Evolutionary conservation across 2,797 vertebrate genomes (phyloP).

Genomic region (Tarsius wallacei): DNA sequence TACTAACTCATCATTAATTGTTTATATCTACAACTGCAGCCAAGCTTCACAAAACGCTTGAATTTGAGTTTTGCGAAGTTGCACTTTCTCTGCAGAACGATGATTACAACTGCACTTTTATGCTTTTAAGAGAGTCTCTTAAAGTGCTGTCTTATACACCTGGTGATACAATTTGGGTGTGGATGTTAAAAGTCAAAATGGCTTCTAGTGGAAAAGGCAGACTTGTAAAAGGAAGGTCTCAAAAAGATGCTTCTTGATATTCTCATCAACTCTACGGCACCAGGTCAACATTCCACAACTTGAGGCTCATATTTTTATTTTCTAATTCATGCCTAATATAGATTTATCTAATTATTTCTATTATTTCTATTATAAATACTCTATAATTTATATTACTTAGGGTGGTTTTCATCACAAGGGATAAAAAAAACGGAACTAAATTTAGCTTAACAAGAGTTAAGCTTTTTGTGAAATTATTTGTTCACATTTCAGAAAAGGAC

Average conservation of each 20-base stretch:
- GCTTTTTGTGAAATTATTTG: not conserved
- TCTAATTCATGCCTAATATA: not conserved
- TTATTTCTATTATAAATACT: too few relatives aligned
- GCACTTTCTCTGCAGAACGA: slow-evolving; percentile 32
- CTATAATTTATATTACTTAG: not conserved
- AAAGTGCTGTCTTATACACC: not conserved
- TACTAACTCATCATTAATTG: not conserved
- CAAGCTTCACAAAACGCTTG: not conserved
- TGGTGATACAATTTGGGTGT: not conserved
- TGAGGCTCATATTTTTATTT: not conserved
- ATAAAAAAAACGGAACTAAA: not conserved
- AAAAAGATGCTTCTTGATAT: not conserved
- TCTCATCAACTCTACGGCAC: not conserved
- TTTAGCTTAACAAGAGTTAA: not conserved
- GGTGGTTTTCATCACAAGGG: not conserved
- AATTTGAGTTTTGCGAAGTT: slow-evolving; percentile 37
- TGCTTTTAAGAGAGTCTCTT: not conserved
- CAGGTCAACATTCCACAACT: not conserved
- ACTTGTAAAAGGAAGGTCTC: not conserved
- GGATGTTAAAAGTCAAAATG: not conserved
- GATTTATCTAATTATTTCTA: not conserved
- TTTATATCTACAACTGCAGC: not conserved
- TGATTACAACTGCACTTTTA: not conserved
- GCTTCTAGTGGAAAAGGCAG: not conserved
- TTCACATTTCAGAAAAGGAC: not conserved